Evolutionary conservation across 2,113 vertebrate species (phyloP), one percentile per base, ranked within the genome.

Genomic region (Clarias magur): DNA sequence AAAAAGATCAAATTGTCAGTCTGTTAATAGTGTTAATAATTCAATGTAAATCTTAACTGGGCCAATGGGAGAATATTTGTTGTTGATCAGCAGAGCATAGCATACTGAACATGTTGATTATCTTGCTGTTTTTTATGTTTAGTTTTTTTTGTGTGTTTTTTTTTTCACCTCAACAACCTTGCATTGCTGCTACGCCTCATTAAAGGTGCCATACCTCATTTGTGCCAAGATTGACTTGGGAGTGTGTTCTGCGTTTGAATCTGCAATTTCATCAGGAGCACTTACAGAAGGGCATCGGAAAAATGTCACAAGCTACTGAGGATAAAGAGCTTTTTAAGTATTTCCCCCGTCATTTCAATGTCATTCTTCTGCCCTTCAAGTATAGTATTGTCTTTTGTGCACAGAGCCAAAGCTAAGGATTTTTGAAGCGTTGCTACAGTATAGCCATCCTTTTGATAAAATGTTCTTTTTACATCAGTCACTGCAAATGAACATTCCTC

Each of bases 151-250:
- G 85, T 87, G 17, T 59, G 17, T 59, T 19, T 34, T 79, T 72
- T 87, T 83, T 60, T 84, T 57, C 85, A 88, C 83, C 91, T 89
- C 88, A 86, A 90, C 86, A 85, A 91, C 91, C 90, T 90, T 87
- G 90, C 91, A 90, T 92, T 93, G 93, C 94, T 95, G 95, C 94
- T 95, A 92, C 86, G 89, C 91, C 89, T 92, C 90, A 90, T 93
- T 90, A 73, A 89, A 92, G 91, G 90, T 91, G 3, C 89, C 94
- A 94, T 92, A 93, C 93, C 94, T 95, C 92, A 93, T 94, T 89
- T 90, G 91, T 93, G 89, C 89, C 90, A n/a, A 15, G 85, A 87
- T 57, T 82, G 86, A 80, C 73, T 80, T 68, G 78, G 82, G 56
- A 80, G 48, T 38, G 34, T 79, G 27, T 62, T 63, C 48, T 34